Evolutionary conservation across 1,140 invertebrate genomes (phyloP), one percentile per base, ranked within the genome.

Genomic region (Holcopasites calliopsidis): DNA sequence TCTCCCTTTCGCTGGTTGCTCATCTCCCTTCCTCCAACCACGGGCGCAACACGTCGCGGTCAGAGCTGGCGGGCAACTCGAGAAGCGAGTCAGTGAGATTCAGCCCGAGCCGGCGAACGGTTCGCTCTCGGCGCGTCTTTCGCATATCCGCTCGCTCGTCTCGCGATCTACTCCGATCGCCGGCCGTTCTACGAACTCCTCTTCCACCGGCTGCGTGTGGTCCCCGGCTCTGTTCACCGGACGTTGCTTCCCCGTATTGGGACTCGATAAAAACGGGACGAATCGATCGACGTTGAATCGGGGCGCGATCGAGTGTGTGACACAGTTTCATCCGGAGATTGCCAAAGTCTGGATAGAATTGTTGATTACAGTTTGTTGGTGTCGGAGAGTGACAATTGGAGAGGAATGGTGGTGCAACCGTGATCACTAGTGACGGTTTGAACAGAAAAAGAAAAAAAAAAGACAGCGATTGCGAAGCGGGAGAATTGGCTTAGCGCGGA

Each of bases 21-120:
- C 28, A 26, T 49, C 69, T 70, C 35, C 47, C 72, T 64, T 75
- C 47, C 77, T 28, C 35, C 11, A 4, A 11, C 71, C 38, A 42
- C 66, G 76, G 65, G 49, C 79, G 49, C 79, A 65, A 60, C 70
- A 74, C 80, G 76, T 68, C 74, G 68, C 82, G 44, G 73, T 26
- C 64, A 60, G 57, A 66, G 66, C 84, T 74, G 71, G 68, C 72
- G 65, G 42, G 70, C 68, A 69, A 68, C 72, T 77, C 71, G 70
- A 71, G 50, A 79, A 78, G 76, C 82, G 73, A 86, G 79, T 88
- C 88, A 90, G 88, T 90, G 86, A 83, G 88, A 84, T 88, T 88
- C 85, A 86, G 85, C 79, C 83, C 87, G 88, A 79, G 82, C 85
- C 82, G 88, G 85, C 77, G 88, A 83, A 77, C 81, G 83, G 71